Conservation (phyloP, 2,888 invertebrate genomes). For the Cataglyphis rosenhaueri region DNA sequence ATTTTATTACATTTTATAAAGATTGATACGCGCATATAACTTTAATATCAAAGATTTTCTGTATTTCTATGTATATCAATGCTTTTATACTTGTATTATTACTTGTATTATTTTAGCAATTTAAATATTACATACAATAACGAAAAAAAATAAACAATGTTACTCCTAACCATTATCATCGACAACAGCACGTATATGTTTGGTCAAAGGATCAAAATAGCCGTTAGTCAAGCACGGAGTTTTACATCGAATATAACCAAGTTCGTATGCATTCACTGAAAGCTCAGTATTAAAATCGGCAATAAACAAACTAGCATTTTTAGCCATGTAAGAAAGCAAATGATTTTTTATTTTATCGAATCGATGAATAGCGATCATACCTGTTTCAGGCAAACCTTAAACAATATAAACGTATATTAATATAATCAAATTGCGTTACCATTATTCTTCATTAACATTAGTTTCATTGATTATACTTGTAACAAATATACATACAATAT, state of each 20-base stretch:
- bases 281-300: background rate
- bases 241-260: background rate
- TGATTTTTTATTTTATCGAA: no score
- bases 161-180: background rate
- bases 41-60: no score
- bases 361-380: background rate
- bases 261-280: no score
- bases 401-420: background rate
- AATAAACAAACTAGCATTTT: background rate
- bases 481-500: background rate
- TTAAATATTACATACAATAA: background rate
- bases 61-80: background rate
- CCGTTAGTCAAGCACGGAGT: background rate
- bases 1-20: no score
- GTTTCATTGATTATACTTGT: background rate
- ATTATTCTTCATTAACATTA: background rate
- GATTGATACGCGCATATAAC: no score
- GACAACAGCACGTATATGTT: background rate
- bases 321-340: no score
- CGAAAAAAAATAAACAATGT: background rate
- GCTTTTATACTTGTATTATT: background rate
- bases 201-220: background rate
- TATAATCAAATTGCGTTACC: background rate
- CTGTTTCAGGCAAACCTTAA: slow-evolving; percentile 16
- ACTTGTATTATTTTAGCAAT: background rate